Conservation (phyloP, 92 coral and sea anemone species). For the Epizoanthus rinbou region DNA sequence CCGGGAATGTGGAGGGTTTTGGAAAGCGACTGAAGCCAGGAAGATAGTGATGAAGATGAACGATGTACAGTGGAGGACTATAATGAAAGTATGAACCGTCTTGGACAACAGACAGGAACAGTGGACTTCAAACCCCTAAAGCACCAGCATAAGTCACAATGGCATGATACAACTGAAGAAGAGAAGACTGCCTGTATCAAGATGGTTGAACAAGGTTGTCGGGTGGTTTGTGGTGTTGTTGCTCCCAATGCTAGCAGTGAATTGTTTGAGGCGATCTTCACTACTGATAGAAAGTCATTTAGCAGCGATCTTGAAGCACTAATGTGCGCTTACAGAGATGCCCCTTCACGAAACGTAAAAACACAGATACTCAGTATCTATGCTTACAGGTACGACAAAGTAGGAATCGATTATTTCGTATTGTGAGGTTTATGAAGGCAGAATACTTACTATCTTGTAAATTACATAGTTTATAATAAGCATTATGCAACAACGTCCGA, state of each 20-base stretch:
- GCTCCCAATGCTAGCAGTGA: constrained; percentile 68
- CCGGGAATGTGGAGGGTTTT: no score
- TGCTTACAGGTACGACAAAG: constrained; percentile 28
- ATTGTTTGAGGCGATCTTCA: constrained; percentile 50
- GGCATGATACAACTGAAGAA: constrained; percentile 46
- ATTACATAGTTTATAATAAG: background rate
- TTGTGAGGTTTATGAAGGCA: background rate
- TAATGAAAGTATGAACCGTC: background rate
- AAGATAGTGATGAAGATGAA: constrained; percentile 6
- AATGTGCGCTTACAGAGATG: constrained; percentile 64
- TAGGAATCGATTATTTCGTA: background rate
- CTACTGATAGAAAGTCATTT: background rate
- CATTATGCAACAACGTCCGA: no score
- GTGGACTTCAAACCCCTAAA: constrained; percentile 35
- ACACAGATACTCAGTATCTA: constrained; percentile 67
- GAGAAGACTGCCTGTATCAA: constrained; percentile 49
- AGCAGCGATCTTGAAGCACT: constrained; percentile 51
- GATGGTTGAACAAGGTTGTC: constrained; percentile 60
- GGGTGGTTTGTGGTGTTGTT: constrained; percentile 62
- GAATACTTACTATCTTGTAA: background rate
- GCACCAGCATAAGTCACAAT: constrained; percentile 30
- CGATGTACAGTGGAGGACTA: background rate
- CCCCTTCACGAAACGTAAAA: constrained; percentile 60
- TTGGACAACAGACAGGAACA: constrained; percentile 19
- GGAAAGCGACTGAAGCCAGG: background rate